Evolutionary conservation across 2,797 vertebrate species (phyloP), one percentile per base, ranked within the genome.

Genomic region (Hydrocynus forskahlii): DNA sequence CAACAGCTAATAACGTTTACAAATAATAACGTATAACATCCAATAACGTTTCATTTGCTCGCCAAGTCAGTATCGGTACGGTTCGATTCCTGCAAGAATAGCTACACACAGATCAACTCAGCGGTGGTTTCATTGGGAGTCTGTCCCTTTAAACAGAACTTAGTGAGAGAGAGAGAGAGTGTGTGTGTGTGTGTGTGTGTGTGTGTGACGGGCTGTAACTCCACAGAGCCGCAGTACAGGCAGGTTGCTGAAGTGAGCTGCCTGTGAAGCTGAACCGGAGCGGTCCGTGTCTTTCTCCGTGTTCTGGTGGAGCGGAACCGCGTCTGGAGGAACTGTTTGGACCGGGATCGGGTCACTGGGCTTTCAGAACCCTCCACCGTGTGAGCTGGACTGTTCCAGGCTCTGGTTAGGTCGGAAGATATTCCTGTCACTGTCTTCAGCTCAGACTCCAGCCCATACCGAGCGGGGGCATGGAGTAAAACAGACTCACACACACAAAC

Each of bases 141-240:
- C 89, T 84, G 83, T 75, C 86, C 84, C 90, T 91, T 91, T 91
- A 90, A 91, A 84, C 62, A 67, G 72, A 89, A 89, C 85, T 89
- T 88, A 87, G 87, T 79, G 29, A 16, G 60, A 64, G 62, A 38
- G 62, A 19, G 29, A 19, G 62, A 19, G 62, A 38, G 45, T 9
- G 45, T 48, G 45, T 48, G 45, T 8, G 45, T 48, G 45, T 48
- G 45, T 48, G 45, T 48, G 45, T 48, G 68, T 83, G 79, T 29
- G 29, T 29, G 29, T 29, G 29, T 29, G 84, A 83, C 84, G 84
- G 45, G 62, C 38, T 67, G 3, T 7, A 70, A 23, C 45, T 72
- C 14, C 64, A 17, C 66, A 23, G 70, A 74, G 63, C 40, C 78
- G 78, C 85, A 78, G 7, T 67, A 71, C 80, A 76, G 55, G 38